Evolutionary conservation across 64 coral and sea anemone species (phyloP), one percentile per base, ranked within the genome.

Genomic region (Montipora capricornis): DNA sequence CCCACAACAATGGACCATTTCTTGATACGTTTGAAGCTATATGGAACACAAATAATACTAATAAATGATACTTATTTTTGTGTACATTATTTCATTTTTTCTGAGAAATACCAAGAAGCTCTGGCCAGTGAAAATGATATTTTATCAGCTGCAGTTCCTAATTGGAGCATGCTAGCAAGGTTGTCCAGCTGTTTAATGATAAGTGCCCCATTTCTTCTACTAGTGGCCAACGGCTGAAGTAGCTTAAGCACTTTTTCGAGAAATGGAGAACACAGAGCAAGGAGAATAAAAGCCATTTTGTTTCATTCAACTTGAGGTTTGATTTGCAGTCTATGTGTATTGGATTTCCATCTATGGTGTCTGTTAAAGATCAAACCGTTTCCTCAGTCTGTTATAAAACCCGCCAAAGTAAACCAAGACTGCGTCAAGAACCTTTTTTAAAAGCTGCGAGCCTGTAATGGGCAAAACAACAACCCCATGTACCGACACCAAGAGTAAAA

Each of bases 391-490:
- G 7, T 22, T 1, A 79, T 90, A 4, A 79, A 80, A 24, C 88
- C 76, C 0, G 74, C 88, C 37, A 90, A 79, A 44, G 12, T 69
- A 4, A 90, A 90, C 66, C 74, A 89, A 5, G 87, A 89, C 20
- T 52, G 74, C 20, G 20, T 89, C 0, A 74, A 89, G 15, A 89
- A 90, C 6, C 88, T 80, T 75, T 90, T 90, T 49, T 49, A 76
- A 14, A 76, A 90, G 11, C 75, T 90, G 1, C 64, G 88, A 49
- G n/a, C 88, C 4, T 80, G 88, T 37, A 60, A 90, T 68, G 86
- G 73, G 4, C 86, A 88, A 12, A 88, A 88, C 47, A 88, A 88
- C 24, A 76, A 88, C 37, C 86, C 71, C 9, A 88, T 17, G 1
- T 88, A 74, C 47, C 8, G 73, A 17, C 49, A 24, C n/a, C 86